phyloP scores from a whole-genome alignment of 2,113 vertebrate species.

The Scalopus aquaticus region DNA sequence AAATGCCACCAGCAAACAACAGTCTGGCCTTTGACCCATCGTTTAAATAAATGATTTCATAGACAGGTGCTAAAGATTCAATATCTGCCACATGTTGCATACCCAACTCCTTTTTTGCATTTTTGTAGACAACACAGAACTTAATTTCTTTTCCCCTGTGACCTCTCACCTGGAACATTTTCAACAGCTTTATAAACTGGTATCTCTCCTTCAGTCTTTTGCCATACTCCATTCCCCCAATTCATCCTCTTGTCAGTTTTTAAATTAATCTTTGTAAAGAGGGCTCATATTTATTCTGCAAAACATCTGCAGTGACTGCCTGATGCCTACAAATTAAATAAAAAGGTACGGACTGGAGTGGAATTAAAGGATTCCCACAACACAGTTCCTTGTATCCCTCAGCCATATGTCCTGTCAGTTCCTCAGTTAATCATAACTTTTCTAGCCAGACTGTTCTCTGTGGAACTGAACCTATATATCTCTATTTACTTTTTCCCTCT shows the following conservation, averaged over 20 bases:
- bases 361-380: not conserved
- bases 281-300: not conserved
- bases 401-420: not conserved
- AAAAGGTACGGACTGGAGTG: not conserved
- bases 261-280: not conserved
- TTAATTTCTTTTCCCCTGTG: not conserved
- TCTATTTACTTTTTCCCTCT: not conserved
- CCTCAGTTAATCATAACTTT: not conserved
- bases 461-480: not conserved
- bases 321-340: not conserved
- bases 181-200: not conserved
- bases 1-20: constrained; percentile 42
- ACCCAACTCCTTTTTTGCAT: not conserved
- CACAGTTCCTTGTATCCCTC: not conserved
- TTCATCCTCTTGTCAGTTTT: not conserved
- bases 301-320: not conserved
- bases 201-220: not conserved
- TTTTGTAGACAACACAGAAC: not conserved
- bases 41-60: constrained; percentile 28
- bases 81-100: not conserved
- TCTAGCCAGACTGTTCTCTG: not conserved
- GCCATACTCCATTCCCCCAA: not conserved
- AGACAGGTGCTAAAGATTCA: constrained; percentile 19
- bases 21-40: not conserved
- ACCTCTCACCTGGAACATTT: not conserved